Base-by-base conservation (phyloP, 2,113 vertebrate species). In the Scophthalmus maximus region DNA sequence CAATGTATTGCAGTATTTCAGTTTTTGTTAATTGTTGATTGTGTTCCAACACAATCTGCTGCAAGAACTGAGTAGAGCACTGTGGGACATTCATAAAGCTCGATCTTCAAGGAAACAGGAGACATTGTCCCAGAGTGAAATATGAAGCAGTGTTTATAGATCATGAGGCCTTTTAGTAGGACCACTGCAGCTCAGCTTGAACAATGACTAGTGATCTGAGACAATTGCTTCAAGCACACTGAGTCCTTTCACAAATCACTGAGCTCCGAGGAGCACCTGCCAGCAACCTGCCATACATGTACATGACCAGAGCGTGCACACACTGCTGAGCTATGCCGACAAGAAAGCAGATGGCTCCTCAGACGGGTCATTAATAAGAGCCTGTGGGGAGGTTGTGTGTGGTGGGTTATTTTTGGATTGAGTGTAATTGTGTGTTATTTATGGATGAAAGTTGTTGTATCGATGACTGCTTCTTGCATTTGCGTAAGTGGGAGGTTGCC, bases 351-450 rank as follows among this genome's bases (percentile, higher is more conserved):
- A 74, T 79, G 83, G 80, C 65, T 73, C 59, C 44, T 73, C 78
- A 83, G 68, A 77, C 55, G 6, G 79, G 77, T 80, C 71, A 70
- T 85, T 79, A 85, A 61, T 55, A 46, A 73, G 73, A 78, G 36
- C 42, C 18, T 7, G 56, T 65, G 59, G 49, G 59, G 58, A 52
- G 55, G 68, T 69, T 73, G 66, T 60, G 69, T 69, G 76, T 77
- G 76, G 61, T 47, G 59, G 68, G 73, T 68, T 89, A 91, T 92
- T 88, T 89, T 69, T 55, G 82, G 85, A 79, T 83, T 50, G 26
- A 22, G 63, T 56, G 79, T 81, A n/a, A n/a, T n/a, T 72, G 69
- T 47, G 81, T 67, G 81, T 88, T 83, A 86, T 88, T 88, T 81
- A 75, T 52, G 79, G 79, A 87, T 79, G 73, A 73, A 69, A 65